Evolutionary conservation across 2,797 vertebrate genomes (phyloP), one percentile per base, ranked within the genome.

Genomic region (Halcyon smyrnensis): DNA sequence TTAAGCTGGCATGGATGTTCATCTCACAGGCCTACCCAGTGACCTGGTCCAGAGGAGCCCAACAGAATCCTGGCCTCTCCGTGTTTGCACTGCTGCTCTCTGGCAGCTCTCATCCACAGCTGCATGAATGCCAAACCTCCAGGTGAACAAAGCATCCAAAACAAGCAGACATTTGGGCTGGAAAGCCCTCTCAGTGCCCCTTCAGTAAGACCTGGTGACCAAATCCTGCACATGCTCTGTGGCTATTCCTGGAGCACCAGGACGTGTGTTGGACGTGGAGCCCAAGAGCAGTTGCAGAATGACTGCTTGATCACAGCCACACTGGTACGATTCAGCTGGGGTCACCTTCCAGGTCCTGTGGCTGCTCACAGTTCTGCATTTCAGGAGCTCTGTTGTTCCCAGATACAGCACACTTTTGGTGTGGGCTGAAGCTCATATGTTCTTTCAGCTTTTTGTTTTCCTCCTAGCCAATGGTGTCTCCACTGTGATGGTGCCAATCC

Each of bases 261-360:
- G 19, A 65, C 1, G 0, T 12, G 19, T 41, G 53, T 1, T 50
- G 77, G 23, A 48, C 54, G 4, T n/a, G 4, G n/a, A 6, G 36
- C 59, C 27, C n/a, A 6, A 25, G 34, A 86, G 65, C 48, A 67
- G 23, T 2, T 69, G 67, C 70, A 50, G 45, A 71, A 46, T 2
- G 25, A 46, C 51, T 0, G 0, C 60, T 84, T 51, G 56, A 37
- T 56, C 64, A 63, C 56, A 53, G 54, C 28, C 50, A 11, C 54
- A 32, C 6, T 37, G 18, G 7, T 1, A 3, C 37, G 74, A 30
- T 13, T 54, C 65, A 59, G 13, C 3, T 18, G 45, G 57, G 6
- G 15, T 51, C 62, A 54, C 12, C n/a, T 53, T 30, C 60, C 69
- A 54, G 39, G 20, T 34, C 25, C 64, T 46, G 34, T 53, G n/a